These are phyloP conservation scores for Gerris lacustris DNA, from an alignment of 2,888 invertebrate genomes.

Conservation along the genomic window DNA sequence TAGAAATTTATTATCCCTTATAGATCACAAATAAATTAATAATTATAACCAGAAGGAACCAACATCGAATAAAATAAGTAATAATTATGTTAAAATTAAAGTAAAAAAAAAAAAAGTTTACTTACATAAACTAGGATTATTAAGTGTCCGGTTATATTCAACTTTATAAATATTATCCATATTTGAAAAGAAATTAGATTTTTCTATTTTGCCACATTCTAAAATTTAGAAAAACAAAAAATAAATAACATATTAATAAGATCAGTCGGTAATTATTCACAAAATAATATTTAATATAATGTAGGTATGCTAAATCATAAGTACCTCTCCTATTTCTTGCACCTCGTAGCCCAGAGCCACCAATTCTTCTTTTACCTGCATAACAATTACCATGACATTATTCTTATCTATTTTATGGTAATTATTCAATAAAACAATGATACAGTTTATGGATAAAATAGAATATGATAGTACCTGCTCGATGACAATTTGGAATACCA, in stretches of 20 bases:
- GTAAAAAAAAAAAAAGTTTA: not conserved
- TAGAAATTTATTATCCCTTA: no score
- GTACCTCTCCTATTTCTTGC: not conserved
- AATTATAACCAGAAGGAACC: no score
- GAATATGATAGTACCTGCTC: slow-evolving; percentile 30
- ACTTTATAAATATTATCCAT: slow-evolving; percentile 72
- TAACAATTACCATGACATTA: not conserved
- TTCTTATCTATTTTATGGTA: no score
- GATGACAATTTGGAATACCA: slow-evolving; percentile 54
- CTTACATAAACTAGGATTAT: slow-evolving; percentile 12
- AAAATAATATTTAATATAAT: not conserved
- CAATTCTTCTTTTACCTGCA: slow-evolving; percentile 16
- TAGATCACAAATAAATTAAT: no score
- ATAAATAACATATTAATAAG: not conserved
- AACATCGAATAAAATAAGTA: not conserved
- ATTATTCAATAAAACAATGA: no score
- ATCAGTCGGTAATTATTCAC: not conserved
- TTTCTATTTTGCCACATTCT: slow-evolving; percentile 62
- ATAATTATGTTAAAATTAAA: not conserved
- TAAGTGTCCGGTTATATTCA: slow-evolving; percentile 45
- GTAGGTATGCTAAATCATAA: not conserved
- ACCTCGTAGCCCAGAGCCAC: slow-evolving; percentile 8
- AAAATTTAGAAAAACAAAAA: slow-evolving; percentile 17
- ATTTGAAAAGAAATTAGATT: slow-evolving; percentile 67
- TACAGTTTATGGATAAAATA: no score